phyloP scores from a whole-genome alignment of 1,140 invertebrate genomes.

The Drosophila lacertosa region DNA sequence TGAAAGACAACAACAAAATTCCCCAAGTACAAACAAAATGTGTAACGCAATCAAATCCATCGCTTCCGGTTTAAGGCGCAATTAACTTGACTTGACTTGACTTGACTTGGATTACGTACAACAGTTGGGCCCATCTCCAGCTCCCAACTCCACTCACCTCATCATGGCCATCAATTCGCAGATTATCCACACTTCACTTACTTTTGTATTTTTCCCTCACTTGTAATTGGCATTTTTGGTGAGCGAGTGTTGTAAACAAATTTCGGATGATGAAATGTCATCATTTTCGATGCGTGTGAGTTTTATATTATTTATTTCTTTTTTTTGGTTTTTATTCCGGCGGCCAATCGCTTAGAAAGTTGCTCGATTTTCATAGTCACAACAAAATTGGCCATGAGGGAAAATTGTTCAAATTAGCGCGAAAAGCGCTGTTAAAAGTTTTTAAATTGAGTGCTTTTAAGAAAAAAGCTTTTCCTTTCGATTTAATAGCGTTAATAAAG shows the following conservation, averaged over 20 bases:
- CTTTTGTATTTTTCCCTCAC: slow-evolving; percentile 19
- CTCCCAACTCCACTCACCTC: slow-evolving; percentile 11
- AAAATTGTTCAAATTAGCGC: neutral
- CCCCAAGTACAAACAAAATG: slow-evolving; percentile 69
- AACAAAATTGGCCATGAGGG: slow-evolving; percentile 17
- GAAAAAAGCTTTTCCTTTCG: too few species aligned
- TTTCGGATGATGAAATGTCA: slow-evolving; percentile 73
- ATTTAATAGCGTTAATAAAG: too few species aligned
- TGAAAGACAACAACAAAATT: slow-evolving; percentile 43
- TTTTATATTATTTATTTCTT: slow-evolving; percentile 5
- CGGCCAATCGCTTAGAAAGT: slow-evolving; percentile 41
- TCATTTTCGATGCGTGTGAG: slow-evolving; percentile 61
- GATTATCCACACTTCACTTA: slow-evolving; percentile 69
- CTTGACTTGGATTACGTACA: slow-evolving; percentile 74
- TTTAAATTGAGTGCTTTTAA: too few species aligned
- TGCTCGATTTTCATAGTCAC: slow-evolving; percentile 37
- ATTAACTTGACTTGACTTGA: too few species aligned
- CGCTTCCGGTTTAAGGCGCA: slow-evolving; percentile 82
- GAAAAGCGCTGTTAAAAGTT: too few species aligned
- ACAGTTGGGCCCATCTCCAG: slow-evolving; percentile 29
- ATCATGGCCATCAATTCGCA: slow-evolving; percentile 75
- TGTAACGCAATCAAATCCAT: slow-evolving; percentile 83
- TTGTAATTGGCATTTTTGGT: slow-evolving; percentile 73
- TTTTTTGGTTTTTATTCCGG: too few species aligned
- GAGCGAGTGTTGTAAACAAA: slow-evolving; percentile 72